phyloP scores from a whole-genome alignment of 2,888 invertebrate genomes.

The Enchytraeus crypticus region DNA sequence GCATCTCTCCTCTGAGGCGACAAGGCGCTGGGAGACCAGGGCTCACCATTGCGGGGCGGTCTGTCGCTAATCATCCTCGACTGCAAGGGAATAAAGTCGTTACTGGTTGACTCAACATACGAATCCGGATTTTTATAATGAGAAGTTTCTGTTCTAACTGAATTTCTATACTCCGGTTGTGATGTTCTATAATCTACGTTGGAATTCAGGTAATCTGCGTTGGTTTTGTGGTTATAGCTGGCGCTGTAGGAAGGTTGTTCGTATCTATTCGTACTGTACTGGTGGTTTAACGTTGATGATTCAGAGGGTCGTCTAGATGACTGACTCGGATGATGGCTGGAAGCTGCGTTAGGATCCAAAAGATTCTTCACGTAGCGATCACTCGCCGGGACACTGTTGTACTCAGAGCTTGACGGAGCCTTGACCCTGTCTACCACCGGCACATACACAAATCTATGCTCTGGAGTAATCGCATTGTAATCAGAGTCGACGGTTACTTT shows the following conservation, averaged over 20 bases:
- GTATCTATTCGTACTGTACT: too few relatives aligned
- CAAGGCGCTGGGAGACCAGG: background rate
- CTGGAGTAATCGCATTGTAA: too few relatives aligned
- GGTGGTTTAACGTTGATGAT: background rate
- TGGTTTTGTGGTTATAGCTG: background rate
- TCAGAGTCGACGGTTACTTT: too few relatives aligned
- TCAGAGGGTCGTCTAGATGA: background rate
- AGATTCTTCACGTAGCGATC: background rate
- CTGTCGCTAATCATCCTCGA: background rate
- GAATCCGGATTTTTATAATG: too few relatives aligned
- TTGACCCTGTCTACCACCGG: background rate
- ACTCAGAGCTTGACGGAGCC: background rate
- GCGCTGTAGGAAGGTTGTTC: background rate
- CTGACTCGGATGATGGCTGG: background rate
- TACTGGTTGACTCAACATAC: background rate
- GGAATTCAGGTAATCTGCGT: background rate
- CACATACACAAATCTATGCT: too few relatives aligned
- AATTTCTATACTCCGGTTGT: background rate
- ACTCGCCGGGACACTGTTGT: background rate
- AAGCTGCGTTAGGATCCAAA: background rate
- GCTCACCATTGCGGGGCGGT: background rate
- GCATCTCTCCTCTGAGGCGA: background rate
- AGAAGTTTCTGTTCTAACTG: too few relatives aligned
- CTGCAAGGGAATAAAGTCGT: background rate
- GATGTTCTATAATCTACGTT: background rate